Conservation (phyloP, 2,797 vertebrate genomes). For the Muscicapa striata region DNA sequence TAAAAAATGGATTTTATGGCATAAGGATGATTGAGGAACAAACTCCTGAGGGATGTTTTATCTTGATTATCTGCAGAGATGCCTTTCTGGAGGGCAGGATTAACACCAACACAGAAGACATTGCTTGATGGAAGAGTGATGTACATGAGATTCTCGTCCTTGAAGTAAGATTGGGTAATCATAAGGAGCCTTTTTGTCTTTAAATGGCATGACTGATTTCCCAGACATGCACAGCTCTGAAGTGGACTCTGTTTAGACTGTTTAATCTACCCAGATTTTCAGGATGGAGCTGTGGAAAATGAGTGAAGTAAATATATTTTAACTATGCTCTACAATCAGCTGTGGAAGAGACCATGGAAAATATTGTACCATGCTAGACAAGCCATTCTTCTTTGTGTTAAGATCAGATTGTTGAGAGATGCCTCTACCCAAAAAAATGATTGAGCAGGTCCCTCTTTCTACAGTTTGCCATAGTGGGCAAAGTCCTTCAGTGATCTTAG, state of each 20-base stretch:
- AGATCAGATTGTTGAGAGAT: neutral
- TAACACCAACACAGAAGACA: neutral
- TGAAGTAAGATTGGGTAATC: neutral
- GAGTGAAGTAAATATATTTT: neutral
- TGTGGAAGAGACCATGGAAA: neutral
- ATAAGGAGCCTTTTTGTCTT: neutral
- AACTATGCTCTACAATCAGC: neutral
- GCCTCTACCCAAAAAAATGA: neutral
- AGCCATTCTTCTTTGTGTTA: neutral
- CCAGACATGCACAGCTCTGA: neutral
- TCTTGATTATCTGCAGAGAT: neutral
- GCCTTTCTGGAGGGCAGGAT: neutral
- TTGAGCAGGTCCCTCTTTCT: neutral
- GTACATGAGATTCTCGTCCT: neutral
- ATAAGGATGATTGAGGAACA: neutral
- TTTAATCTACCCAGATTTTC: neutral
- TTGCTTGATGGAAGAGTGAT: neutral
- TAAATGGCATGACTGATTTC: neutral
- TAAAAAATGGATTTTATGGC: neutral
- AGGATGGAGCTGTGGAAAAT: neutral
- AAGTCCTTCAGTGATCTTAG: neutral
- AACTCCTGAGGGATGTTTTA: neutral
- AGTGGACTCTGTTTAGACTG: neutral
- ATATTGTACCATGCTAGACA: neutral
- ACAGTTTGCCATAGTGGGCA: neutral